phyloP scores from a whole-genome alignment of 2,113 vertebrate genomes.

The Petrocephalus microphthalmus region DNA sequence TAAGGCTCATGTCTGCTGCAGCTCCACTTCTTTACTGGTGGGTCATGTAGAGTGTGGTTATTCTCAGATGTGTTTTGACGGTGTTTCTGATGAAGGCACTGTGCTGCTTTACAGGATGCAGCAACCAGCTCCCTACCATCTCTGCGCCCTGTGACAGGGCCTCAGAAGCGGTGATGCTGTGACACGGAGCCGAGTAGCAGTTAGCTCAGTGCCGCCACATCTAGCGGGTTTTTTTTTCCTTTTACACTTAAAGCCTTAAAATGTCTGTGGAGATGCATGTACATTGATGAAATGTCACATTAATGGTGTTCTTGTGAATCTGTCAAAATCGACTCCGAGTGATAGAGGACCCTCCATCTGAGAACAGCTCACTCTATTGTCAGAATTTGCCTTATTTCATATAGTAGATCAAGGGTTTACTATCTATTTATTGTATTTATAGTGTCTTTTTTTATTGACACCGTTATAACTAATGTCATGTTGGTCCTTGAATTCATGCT shows the following conservation, averaged over 20 bases:
- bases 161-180: background rate
- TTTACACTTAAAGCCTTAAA: conserved; percentile 9
- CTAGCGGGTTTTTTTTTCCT: background rate
- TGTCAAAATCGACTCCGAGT: background rate
- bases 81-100: background rate
- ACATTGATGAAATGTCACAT: background rate
- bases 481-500: conserved; percentile 16
- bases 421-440: conserved; percentile 43
- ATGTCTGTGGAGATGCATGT: conserved; percentile 9
- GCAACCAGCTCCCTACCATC: background rate
- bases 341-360: conserved; percentile 27
- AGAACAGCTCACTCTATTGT: conserved; percentile 18
- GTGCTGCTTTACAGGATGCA: background rate
- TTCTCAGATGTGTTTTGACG: background rate
- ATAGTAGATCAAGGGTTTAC: conserved; percentile 25
- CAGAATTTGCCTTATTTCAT: conserved; percentile 43
- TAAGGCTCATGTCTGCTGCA: background rate
- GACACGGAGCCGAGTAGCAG: background rate
- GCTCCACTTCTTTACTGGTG: background rate
- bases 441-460: conserved; percentile 21
- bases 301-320: conserved; percentile 12
- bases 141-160: background rate
- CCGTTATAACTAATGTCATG: background rate
- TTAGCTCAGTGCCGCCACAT: background rate
- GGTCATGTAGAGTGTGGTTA: background rate